These are phyloP conservation scores for Drosophila chauvacae DNA, from an alignment of 1,140 invertebrate species.

Conservation along the genomic window DNA sequence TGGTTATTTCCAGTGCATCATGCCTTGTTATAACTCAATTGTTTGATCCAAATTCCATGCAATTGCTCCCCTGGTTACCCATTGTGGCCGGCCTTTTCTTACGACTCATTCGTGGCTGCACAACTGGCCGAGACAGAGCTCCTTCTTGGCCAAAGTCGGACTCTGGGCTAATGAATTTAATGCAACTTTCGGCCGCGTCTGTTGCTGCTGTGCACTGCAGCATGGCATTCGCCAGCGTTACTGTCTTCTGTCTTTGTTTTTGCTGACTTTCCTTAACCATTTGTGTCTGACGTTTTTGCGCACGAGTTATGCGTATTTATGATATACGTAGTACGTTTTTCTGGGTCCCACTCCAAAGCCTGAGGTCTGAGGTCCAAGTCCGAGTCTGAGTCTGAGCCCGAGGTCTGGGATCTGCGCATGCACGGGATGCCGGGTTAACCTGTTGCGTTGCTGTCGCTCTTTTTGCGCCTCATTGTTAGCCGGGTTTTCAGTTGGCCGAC, in stretches of 20 bases:
- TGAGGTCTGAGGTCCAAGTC: constrained; percentile 10
- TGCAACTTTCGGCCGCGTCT: constrained; percentile 68
- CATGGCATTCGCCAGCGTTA: constrained; percentile 58
- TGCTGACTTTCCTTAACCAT: constrained; percentile 61
- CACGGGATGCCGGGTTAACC: constrained; percentile 63
- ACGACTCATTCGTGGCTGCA: constrained; percentile 47
- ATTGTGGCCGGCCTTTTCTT: constrained; percentile 53
- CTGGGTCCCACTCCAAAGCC: constrained; percentile 4
- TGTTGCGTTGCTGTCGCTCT: constrained; percentile 75
- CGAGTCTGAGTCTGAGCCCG: constrained; percentile 1
- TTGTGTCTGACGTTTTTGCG: constrained; percentile 81
- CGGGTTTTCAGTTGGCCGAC: constrained; percentile 24
- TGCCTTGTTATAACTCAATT: constrained; percentile 75
- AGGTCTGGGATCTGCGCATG: constrained; percentile 55
- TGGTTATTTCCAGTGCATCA: constrained; percentile 21
- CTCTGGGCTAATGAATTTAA: constrained; percentile 78
- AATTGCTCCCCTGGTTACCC: constrained; percentile 81
- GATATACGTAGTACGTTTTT: constrained; percentile 65
- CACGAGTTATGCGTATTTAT: constrained; percentile 83
- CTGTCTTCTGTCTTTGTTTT: constrained; percentile 38
- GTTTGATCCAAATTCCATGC: constrained; percentile 80
- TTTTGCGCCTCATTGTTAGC: constrained; percentile 63
- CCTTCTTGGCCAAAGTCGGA: constrained; percentile 35
- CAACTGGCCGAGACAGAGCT: constrained; percentile 39
- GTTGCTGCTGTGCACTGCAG: constrained; percentile 58